phyloP scores from a whole-genome alignment of 2,113 vertebrate species.

The Leuciscus idus region DNA sequence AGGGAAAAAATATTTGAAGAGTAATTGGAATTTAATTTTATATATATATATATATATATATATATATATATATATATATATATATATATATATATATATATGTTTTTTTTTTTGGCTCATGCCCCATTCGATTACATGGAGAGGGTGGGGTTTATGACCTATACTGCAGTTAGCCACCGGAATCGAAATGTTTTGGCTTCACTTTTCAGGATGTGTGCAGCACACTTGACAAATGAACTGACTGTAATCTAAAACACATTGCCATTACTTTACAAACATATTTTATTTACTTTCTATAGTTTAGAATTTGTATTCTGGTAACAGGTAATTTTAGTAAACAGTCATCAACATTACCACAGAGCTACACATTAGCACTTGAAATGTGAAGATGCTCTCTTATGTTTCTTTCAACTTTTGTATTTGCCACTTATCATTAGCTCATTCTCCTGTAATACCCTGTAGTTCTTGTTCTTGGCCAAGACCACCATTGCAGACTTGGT shows the following conservation, averaged over 20 bases:
- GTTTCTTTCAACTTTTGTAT: background rate
- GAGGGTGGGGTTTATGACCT: no score
- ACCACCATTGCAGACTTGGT: slow-evolving; percentile 34
- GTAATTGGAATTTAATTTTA: no score
- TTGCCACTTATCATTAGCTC: background rate
- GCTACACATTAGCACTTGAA: background rate
- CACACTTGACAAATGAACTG: background rate
- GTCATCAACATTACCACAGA: no score
- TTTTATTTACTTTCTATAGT: background rate
- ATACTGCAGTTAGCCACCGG: no score
- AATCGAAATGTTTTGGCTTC: no score
- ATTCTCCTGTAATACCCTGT: background rate
- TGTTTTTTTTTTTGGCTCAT: no score
- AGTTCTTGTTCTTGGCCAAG: slow-evolving; percentile 38
- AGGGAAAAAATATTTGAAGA: no score
- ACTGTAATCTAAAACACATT: background rate
- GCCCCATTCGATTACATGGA: no score
- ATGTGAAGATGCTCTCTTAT: background rate
- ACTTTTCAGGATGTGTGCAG: no score
- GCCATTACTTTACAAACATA: background rate
- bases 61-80: no score
- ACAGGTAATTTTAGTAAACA: background rate
- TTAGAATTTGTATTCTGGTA: background rate
- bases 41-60: no score
- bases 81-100: no score